Evolutionary conservation across 2,888 invertebrate species (phyloP), one percentile per base, ranked within the genome.

Genomic region (Gastrophysa polygoni): DNA sequence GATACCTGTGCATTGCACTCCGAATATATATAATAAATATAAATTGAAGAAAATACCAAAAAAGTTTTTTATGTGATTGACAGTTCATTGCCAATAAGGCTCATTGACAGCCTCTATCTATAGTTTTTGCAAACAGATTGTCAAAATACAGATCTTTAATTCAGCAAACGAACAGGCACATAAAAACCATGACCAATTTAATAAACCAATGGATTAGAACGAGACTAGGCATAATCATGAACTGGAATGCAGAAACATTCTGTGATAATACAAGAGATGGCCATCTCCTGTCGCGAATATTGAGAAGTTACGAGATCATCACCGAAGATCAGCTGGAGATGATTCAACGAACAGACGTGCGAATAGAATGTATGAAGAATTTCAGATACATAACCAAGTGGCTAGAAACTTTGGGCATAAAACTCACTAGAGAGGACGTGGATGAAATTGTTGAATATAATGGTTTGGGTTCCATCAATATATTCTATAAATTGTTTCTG

Each of bases 401-500:
- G 88, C 70, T 89, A 32, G 78, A 76, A 2, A 81, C 81, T 44
- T 70, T 88, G 2, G 83, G 85, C 46, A 80, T 88, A 0, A 70
- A 78, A 48, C 74, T 85, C 64, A 78, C 75, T 47, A 82, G 83
- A 18, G 71, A 81, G 2, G 85, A 85, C 56, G 71, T 87, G 48
- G 75, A 78, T 2, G 82, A 82, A 56, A 82, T 88, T 14, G 83
- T 84, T 63, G 80, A 82, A 57, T 85, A 84, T 0, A 83, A 80
- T 61, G 84, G 85, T 2, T 82, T 84, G 7, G 77, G 84, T 0
- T 78, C 87, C 5, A 77, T 88, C 3, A 82, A 85, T 28, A 72
- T 89, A 1, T 87, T 88, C 74, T 88, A 88, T 76, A 85, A 86
- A 75, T 76, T 89, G 3, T 89, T 86, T 73, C 78, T 89, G 7